Evolutionary conservation across 2,888 invertebrate species (phyloP), one percentile per base, ranked within the genome.

Genomic region (Lottia scabra): DNA sequence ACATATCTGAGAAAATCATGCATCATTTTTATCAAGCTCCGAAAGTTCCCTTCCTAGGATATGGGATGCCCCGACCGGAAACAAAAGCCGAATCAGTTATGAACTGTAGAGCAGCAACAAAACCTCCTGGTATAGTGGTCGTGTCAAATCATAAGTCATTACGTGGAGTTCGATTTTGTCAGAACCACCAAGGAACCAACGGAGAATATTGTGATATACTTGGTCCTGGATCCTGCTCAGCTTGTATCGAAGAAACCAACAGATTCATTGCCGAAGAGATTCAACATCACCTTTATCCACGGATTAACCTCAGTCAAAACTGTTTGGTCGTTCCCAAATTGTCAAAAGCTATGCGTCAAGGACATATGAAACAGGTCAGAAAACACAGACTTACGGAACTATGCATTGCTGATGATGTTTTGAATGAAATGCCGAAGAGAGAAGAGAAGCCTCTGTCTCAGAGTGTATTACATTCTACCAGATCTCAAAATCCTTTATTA

Each of bases 171-270:
- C 56, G 67, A n/a, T 48, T 64, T 23, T 73, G 73, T 30, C 56
- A 38, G 16, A 46, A 43, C 23, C 73, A 73, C 63, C 48, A 63
- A 26, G 75, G 73, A 10, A 43, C 62, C 27, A 71, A 63, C 44
- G 71, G 68, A 27, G 81, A 82, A 63, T 84, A 81, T 63, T 84
- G 84, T 66, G 83, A 84, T 69, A 81, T 84, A 19, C 78, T 84
- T 1, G 84, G 84, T 26, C 81, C 84, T 6, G 79, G 81, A 64
- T 71, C 82, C 8, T 84, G 84, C 48, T 81, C 81, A n/a, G 74
- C 67, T 5, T 84, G 84, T 68, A 83, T 84, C 8, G 84, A 84
- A 67, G 78, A 75, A 30, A 83, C 83, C 15, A 85, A 83, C 75
- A 74, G 82, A 46, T 72, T 76, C 72, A 83, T 84, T 10, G 84